phyloP scores from a whole-genome alignment of 1,140 invertebrate genomes.

The Triops longicaudatus region DNA sequence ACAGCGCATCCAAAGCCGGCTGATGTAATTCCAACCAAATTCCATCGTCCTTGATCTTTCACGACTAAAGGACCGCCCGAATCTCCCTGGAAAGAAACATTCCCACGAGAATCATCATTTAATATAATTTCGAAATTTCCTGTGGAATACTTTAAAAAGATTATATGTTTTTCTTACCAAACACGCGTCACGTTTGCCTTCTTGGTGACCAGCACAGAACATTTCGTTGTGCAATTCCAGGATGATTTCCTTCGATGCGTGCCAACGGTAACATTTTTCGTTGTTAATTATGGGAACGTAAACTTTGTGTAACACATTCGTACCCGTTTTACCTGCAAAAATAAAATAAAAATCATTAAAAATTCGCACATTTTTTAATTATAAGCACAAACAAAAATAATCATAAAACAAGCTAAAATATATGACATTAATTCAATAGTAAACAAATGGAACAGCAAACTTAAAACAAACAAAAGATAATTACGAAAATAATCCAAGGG shows the following conservation, averaged over 20 bases:
- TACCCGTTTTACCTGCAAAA: slow-evolving; percentile 55
- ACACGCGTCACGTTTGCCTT: slow-evolving; percentile 71
- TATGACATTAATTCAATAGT: too few species aligned
- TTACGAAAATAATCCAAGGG: too few species aligned
- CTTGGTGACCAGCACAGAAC: slow-evolving; percentile 73
- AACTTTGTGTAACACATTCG: slow-evolving; percentile 67
- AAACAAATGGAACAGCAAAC: too few species aligned
- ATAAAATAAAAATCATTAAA: neutral
- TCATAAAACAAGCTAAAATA: neutral
- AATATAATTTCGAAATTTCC: too few species aligned
- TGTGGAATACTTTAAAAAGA: neutral
- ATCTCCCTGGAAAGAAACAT: slow-evolving; percentile 59
- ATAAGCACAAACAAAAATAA: slow-evolving; percentile 5
- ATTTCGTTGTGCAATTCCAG: slow-evolving; percentile 65
- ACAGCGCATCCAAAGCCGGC: slow-evolving; percentile 78
- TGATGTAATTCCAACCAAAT: slow-evolving; percentile 72
- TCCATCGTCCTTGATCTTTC: slow-evolving; percentile 54
- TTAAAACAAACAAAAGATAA: too few species aligned
- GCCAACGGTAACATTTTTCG: slow-evolving; percentile 66
- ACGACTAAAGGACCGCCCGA: slow-evolving; percentile 73
- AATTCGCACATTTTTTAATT: neutral
- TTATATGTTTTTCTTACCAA: slow-evolving; percentile 44
- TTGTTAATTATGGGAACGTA: slow-evolving; percentile 66
- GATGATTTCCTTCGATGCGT: slow-evolving; percentile 62
- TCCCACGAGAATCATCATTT: too few species aligned